A percentile compares a stretch with the other conserved stretches of the same genome.
phyloP scores from a whole-genome alignment of 2,113 vertebrate genomes.

The Riparia riparia region DNA sequence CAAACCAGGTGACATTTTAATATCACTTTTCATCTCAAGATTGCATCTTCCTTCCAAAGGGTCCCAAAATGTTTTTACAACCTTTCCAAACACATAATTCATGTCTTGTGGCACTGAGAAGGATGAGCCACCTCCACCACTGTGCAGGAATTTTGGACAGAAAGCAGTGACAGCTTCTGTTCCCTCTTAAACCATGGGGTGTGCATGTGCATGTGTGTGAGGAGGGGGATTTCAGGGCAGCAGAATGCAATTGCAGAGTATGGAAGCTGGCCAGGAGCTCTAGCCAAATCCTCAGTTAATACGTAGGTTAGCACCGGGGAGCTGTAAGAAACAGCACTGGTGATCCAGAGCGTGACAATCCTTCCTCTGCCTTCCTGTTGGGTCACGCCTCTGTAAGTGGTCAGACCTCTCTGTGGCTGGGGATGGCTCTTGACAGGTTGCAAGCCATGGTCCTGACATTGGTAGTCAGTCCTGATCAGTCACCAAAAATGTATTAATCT shows the following conservation, averaged over 20 bases:
- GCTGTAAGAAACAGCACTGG: neutral
- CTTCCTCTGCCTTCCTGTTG: neutral
- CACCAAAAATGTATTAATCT: neutral
- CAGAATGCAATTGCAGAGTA: neutral
- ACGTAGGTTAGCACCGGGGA: neutral
- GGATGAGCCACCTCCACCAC: neutral
- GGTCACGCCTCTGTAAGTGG: neutral
- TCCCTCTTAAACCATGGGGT: neutral
- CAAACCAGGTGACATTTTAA: slow-evolving; percentile 3
- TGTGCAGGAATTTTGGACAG: neutral
- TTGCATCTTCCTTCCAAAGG: slow-evolving; percentile 21
- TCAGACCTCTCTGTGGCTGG: neutral
- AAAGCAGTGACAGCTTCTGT: neutral
- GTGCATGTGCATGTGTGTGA: neutral
- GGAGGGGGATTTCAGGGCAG: slow-evolving; percentile 1
- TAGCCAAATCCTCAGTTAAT: neutral
- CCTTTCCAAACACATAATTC: slow-evolving; percentile 4
- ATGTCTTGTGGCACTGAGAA: neutral
- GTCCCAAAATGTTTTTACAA: slow-evolving; percentile 31
- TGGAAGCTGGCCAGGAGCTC: slow-evolving; percentile 11
- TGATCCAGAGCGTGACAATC: neutral
- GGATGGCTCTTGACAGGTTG: neutral
- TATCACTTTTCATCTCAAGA: slow-evolving; percentile 35
- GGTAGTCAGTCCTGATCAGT: neutral
- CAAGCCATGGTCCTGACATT: neutral